Conservation (phyloP, 2,113 vertebrate genomes). For the Gavialis gangeticus region DNA sequence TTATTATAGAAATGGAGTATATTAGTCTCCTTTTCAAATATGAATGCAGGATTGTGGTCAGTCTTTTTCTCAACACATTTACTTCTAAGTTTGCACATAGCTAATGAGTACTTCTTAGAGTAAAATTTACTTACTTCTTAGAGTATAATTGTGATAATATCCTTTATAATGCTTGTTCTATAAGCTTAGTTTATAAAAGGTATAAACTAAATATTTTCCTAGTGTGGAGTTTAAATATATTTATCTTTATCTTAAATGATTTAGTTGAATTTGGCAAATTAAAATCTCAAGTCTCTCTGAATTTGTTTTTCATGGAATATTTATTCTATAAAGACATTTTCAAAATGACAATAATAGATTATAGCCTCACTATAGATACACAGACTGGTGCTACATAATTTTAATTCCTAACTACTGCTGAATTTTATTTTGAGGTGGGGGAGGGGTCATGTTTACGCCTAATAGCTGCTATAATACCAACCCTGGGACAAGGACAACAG, state of each 20-base stretch:
- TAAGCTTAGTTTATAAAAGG: neutral
- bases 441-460: too few relatives aligned
- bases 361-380: neutral
- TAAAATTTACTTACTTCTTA: neutral
- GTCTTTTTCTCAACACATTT: neutral
- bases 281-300: neutral
- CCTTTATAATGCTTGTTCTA: neutral
- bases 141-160: neutral
- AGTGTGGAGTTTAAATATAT: too few relatives aligned
- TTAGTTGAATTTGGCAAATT: neutral
- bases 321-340: neutral
- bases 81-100: neutral
- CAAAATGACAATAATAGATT: neutral
- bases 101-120: too few relatives aligned
- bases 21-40: neutral
- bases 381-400: too few relatives aligned
- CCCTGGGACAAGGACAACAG: too few relatives aligned
- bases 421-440: too few relatives aligned
- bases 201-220: neutral
- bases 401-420: too few relatives aligned
- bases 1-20: rapidly evolving
- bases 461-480: too few relatives aligned
- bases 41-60: neutral
- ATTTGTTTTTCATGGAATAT: neutral
- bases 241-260: neutral